Conservation (phyloP, 2,888 invertebrate species). For the Kryphioiulus occultus region DNA sequence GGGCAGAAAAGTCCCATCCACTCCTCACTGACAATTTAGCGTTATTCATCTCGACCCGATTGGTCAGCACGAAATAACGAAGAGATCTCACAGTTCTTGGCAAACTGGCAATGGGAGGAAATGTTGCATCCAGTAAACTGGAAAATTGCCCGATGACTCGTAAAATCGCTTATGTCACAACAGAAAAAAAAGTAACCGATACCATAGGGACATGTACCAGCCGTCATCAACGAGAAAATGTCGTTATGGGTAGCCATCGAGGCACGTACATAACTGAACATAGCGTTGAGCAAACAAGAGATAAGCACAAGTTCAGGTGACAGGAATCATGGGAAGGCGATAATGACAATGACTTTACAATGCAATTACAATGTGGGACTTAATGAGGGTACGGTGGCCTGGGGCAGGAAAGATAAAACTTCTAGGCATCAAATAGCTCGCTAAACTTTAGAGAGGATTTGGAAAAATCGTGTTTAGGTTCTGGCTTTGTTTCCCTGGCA, state of each 20-base stretch:
- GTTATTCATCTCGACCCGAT: neutral
- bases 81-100: neutral
- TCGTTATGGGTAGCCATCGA: neutral
- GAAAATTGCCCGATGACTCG: neutral
- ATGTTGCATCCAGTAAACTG: neutral
- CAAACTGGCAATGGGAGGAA: conserved; percentile 10
- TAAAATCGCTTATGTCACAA: neutral
- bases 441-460: neutral
- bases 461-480: neutral
- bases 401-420: neutral
- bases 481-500: neutral
- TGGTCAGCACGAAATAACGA: neutral
- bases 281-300: neutral
- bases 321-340: neutral
- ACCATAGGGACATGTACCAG: neutral
- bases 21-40: neutral
- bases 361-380: neutral
- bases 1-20: neutral
- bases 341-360: neutral
- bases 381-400: neutral
- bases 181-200: neutral
- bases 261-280: neutral
- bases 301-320: neutral
- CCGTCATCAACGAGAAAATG: neutral
- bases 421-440: neutral